Conservation (phyloP, 2,113 vertebrate genomes). For the Hyla sarda region DNA sequence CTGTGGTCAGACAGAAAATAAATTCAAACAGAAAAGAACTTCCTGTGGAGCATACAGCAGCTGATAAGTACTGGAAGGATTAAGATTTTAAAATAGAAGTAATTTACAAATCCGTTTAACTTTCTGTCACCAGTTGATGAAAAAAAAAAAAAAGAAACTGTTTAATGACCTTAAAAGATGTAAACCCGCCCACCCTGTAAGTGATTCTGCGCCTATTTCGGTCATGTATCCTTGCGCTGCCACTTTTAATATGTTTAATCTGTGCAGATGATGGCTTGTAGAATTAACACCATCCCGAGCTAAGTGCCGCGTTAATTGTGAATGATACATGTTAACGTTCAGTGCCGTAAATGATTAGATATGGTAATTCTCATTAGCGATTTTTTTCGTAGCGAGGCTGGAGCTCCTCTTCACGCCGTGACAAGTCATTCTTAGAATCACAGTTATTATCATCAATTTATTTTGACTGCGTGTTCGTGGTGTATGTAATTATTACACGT, state of each 20-base stretch:
- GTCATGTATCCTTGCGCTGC: not conserved
- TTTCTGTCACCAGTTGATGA: no score
- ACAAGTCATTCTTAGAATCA: slow-evolving; percentile 53
- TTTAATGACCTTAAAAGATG: not conserved
- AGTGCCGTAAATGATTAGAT: slow-evolving; percentile 48
- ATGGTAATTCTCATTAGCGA: slow-evolving; percentile 52
- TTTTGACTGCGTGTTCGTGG: slow-evolving; percentile 54
- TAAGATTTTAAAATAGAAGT: no score
- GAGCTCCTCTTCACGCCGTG: slow-evolving; percentile 45
- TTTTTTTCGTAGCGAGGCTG: slow-evolving; percentile 8
- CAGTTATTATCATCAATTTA: slow-evolving; percentile 59
- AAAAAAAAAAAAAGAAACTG: no score
- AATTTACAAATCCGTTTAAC: no score
- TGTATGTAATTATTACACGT: slow-evolving; percentile 57
- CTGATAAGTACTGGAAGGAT: no score
- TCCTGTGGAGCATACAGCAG: no score
- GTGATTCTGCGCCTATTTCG: not conserved
- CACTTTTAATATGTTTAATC: not conserved
- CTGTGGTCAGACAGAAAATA: no score
- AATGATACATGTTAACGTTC: slow-evolving; percentile 37
- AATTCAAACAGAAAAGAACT: no score
- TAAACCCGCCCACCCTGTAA: not conserved
- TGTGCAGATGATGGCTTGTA: slow-evolving; percentile 26
- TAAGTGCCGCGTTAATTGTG: slow-evolving; percentile 52
- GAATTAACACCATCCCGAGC: slow-evolving; percentile 27